phyloP scores from a whole-genome alignment of 1,140 invertebrate species.

The Lucilia cuprina region DNA sequence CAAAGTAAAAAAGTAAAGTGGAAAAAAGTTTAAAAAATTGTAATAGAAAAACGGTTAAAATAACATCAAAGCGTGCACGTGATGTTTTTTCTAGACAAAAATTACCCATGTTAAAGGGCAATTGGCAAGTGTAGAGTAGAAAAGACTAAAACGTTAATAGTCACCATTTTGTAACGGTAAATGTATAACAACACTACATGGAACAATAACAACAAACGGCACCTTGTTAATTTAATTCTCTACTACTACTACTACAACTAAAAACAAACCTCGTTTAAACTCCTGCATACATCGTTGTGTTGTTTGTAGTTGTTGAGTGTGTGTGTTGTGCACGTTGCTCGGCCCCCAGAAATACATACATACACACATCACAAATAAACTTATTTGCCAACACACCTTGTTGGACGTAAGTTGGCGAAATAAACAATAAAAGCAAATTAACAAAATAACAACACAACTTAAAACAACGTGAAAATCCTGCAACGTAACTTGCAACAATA shows the following conservation, averaged over 20 bases:
- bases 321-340: not conserved
- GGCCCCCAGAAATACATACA: not conserved
- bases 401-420: not conserved
- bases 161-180: conserved; percentile 32
- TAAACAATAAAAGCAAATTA: not conserved
- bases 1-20: conserved; percentile 8
- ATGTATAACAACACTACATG: not conserved
- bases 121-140: not conserved
- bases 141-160: conserved; percentile 6
- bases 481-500: not conserved
- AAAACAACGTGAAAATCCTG: not conserved
- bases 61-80: conserved; percentile 30
- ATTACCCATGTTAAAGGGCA: conserved; percentile 5
- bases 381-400: conserved; percentile 7
- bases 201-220: not conserved
- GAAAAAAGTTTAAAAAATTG: not conserved
- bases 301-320: not conserved
- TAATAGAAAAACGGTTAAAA: conserved; percentile 21
- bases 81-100: not conserved
- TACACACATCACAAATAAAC: not conserved
- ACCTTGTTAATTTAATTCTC: conserved; percentile 7
- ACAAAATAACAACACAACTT: not conserved
- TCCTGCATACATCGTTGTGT: not conserved
- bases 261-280: not conserved
- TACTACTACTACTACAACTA: not conserved